A percentile compares a stretch with the other conserved stretches of the same genome.
Conservation (phyloP, 2,113 vertebrate genomes). For the Corythaixoides concolor region DNA sequence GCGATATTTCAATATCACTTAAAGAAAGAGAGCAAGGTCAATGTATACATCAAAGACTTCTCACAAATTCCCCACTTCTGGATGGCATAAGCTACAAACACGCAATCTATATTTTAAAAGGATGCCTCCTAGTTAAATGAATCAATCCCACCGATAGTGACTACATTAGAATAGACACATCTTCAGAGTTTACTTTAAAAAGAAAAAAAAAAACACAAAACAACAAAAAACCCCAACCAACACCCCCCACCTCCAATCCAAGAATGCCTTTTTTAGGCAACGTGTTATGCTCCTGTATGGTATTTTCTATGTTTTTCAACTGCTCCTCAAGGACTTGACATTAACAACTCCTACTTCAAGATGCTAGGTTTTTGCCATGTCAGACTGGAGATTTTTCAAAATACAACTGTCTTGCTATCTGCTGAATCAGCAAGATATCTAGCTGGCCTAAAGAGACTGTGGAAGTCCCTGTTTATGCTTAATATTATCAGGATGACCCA, state of each 20-base stretch:
- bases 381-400: not conserved
- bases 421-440: not conserved
- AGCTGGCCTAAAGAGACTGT: not conserved
- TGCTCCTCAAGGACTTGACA: not conserved
- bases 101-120: not conserved
- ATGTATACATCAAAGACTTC: not conserved
- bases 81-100: not conserved
- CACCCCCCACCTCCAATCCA: too few species aligned
- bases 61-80: not conserved
- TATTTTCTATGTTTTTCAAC: not conserved
- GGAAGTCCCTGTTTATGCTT: not conserved
- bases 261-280: not conserved
- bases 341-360: not conserved
- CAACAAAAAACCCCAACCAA: not conserved
- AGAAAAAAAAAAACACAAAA: not conserved
- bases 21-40: not conserved
- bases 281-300: not conserved
- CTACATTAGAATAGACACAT: not conserved
- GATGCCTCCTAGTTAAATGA: not conserved
- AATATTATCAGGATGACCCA: not conserved
- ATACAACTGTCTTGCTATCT: not conserved
- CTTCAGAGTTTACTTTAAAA: not conserved
- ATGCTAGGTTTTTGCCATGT: not conserved
- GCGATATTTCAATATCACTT: slow-evolving; percentile 94
- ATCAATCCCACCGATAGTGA: not conserved